Evolutionary conservation across 2,113 vertebrate genomes (phyloP), one percentile per base, ranked within the genome.

Genomic region (Tachysurus fulvidraco): DNA sequence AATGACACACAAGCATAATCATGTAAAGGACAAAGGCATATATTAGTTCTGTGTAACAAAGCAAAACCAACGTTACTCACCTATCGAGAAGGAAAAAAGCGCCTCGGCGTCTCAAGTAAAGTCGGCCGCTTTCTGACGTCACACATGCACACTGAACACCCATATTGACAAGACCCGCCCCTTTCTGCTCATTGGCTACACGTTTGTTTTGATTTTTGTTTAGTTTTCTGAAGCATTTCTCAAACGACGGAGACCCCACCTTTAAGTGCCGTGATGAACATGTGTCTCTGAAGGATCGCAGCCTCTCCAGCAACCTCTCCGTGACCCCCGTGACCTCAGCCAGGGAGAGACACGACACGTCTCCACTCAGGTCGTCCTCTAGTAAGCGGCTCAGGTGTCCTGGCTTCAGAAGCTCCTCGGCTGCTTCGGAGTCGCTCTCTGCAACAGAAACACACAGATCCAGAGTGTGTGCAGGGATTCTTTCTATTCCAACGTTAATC

Each of bases 351-450:
- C 94, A 93, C 87, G 94, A 95, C 90, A 98, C 91, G 78, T 97
- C 96, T 0, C 92, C 94, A 84, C 92, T 95, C 8, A 99, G 91
- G 41, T 96, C 94, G 90, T 97, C 96, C 91, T 96, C 95, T 92
- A 99, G 90, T 86, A 96, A 94, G 52, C 91, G 94, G 60, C 95
- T 96, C 90, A 99, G 94, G 92, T 97, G 98, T 84, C 96, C 96
- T 0, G 93, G 89, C 87, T 96, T 96, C 85, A 99, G 92, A 78
- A 93, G 91, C 36, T 97, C 95, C 87, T 94, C 92, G 16, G 83
- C 90, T 19, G 82, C 84, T 76, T 90, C 91, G 59, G 93, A 92
- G 6, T 93, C 95, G 89, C 69, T 89, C 8, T 92, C 95, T 95
- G 88, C n/a, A 90, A 55, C 8, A 13, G 2, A 60, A n/a, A 59